A percentile compares a stretch with the other conserved stretches of the same genome.
Evolutionary conservation across 2,797 vertebrate genomes (phyloP).

Genomic region (Bucorvus abyssinicus): DNA sequence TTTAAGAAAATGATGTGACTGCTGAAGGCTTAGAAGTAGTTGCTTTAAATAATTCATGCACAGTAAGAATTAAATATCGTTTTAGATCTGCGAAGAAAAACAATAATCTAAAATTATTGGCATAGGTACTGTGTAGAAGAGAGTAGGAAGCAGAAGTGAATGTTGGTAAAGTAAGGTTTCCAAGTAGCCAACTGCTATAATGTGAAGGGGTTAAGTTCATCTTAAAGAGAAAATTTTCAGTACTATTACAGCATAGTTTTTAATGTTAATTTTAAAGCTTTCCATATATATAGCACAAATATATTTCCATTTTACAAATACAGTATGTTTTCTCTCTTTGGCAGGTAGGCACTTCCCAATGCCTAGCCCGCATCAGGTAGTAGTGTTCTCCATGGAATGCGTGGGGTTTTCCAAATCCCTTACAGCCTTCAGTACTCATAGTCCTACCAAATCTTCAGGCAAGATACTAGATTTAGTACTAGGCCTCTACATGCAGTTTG

Average conservation of each 20-base stretch:
- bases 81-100: background rate
- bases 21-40: background rate
- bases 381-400: conserved; percentile 86
- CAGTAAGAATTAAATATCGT: background rate
- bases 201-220: background rate
- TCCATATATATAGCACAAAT: conserved; percentile 10
- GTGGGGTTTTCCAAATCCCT: conserved; percentile 85
- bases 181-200: background rate
- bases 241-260: background rate
- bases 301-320: conserved; percentile 66
- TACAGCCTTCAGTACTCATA: conserved; percentile 81
- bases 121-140: background rate
- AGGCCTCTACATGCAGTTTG: conserved; percentile 72
- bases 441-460: conserved; percentile 80
- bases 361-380: conserved; percentile 83
- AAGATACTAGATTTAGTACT: conserved; percentile 79
- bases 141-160: background rate
- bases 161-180: background rate
- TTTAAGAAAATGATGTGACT: background rate
- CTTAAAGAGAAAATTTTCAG: background rate
- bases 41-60: background rate
- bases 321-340: conserved; percentile 80
- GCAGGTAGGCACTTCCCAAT: conserved; percentile 84
- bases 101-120: background rate
- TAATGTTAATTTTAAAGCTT: background rate